Conservation (phyloP, 2,113 vertebrate species). For the Nycticebus coucang region DNA sequence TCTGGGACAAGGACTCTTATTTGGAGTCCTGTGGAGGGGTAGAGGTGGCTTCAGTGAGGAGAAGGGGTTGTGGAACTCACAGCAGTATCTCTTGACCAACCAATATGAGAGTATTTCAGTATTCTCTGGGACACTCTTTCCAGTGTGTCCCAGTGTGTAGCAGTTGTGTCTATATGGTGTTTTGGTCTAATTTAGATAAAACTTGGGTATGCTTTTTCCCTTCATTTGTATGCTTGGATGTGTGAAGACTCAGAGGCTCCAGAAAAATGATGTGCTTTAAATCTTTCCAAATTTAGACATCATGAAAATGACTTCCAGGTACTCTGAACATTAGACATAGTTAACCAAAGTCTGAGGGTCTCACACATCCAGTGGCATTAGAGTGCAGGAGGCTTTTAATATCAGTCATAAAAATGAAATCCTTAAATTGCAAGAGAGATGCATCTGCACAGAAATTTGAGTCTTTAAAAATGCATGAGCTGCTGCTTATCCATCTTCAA, state of each 20-base stretch:
- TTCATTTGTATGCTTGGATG: constrained; percentile 45
- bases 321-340: constrained; percentile 21
- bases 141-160: background rate
- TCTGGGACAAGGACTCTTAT: background rate
- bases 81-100: constrained; percentile 19
- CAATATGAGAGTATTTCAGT: background rate
- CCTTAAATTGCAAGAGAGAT: constrained; percentile 71
- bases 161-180: background rate
- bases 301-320: constrained; percentile 9
- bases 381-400: constrained; percentile 35
- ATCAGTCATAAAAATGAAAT: constrained; percentile 60
- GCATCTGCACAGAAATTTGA: constrained; percentile 57
- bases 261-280: constrained; percentile 43
- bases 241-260: background rate
- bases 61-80: background rate
- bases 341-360: background rate
- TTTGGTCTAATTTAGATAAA: constrained; percentile 61
- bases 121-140: background rate
- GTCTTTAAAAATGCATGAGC: constrained; percentile 68
- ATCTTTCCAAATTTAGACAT: constrained; percentile 10
- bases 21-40: background rate
- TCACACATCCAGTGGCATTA: background rate
- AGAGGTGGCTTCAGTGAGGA: background rate
- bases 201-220: background rate
- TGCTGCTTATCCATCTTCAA: constrained; percentile 60